These are phyloP conservation scores for Micromys minutus DNA, from an alignment of 2,113 vertebrate species.

Conservation along the genomic window DNA sequence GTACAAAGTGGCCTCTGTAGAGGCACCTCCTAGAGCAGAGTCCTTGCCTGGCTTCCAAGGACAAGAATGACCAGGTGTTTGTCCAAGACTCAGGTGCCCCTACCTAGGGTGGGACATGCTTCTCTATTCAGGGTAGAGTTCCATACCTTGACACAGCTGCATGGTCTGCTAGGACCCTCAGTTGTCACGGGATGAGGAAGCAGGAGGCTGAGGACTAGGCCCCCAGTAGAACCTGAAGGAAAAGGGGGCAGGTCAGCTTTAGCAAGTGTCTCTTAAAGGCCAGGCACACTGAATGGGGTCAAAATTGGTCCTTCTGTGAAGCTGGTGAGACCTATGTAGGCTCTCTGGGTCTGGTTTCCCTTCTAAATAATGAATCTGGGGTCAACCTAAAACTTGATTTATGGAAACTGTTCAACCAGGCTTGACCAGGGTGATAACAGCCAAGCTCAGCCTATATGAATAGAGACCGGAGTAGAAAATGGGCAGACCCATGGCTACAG, in stretches of 20 bases:
- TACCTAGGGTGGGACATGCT: background rate
- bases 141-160: constrained; percentile 71
- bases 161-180: constrained; percentile 41
- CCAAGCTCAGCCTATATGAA: background rate
- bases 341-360: background rate
- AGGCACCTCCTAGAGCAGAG: background rate
- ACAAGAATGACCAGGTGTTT: background rate
- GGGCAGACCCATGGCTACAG: no score
- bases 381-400: no score
- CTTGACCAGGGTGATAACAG: background rate
- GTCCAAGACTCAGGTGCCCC: background rate
- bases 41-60: background rate
- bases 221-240: constrained; percentile 52
- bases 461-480: background rate
- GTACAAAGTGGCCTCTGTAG: rapidly evolving
- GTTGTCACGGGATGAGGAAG: background rate
- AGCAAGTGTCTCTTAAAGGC: background rate
- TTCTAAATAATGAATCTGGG: background rate
- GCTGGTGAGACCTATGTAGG: background rate
- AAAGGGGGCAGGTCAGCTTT: constrained; percentile 8
- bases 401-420: background rate
- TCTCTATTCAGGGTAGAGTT: background rate
- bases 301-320: background rate
- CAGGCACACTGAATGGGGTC: background rate
- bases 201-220: background rate